Conservation (phyloP, 2,113 vertebrate species). For the Labrus mixtus region DNA sequence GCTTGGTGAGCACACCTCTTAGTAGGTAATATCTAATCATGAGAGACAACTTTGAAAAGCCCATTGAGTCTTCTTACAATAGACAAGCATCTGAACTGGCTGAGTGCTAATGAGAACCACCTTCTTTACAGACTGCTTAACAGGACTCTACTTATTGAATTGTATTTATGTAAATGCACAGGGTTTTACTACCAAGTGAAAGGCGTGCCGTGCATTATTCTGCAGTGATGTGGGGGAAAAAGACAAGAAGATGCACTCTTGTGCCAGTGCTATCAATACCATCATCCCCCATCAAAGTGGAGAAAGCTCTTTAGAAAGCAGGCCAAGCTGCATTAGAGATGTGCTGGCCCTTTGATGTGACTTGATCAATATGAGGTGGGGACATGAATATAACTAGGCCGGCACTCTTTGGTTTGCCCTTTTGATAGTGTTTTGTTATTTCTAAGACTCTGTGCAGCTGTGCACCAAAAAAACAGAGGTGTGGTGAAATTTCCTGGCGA, state of each 20-base stretch:
- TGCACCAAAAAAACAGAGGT: slow-evolving; percentile 40
- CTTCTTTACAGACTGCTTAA: slow-evolving; percentile 78
- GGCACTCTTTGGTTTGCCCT: slow-evolving; percentile 80
- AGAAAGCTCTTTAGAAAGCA: slow-evolving; percentile 84
- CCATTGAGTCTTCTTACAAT: slow-evolving; percentile 82
- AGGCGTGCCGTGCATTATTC: slow-evolving; percentile 81
- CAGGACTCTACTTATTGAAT: slow-evolving; percentile 79
- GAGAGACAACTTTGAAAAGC: slow-evolving; percentile 82
- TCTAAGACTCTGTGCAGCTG: slow-evolving; percentile 64
- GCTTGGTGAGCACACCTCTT: slow-evolving; percentile 71
- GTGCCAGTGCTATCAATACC: slow-evolving; percentile 87
- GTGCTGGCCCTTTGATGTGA: slow-evolving; percentile 82
- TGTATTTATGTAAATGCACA: slow-evolving; percentile 84
- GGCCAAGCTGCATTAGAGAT: slow-evolving; percentile 85
- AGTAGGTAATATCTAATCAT: slow-evolving; percentile 80
- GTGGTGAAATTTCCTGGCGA: slow-evolving; percentile 60
- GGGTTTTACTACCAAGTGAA: slow-evolving; percentile 78
- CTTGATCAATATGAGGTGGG: slow-evolving; percentile 85
- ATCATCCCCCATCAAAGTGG: slow-evolving; percentile 85
- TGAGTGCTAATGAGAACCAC: slow-evolving; percentile 83
- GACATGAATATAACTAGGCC: slow-evolving; percentile 77
- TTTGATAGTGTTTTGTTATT: slow-evolving; percentile 83
- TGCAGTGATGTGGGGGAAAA: slow-evolving; percentile 74
- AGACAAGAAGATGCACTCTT: slow-evolving; percentile 79
- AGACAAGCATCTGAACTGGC: slow-evolving; percentile 60